A percentile compares a stretch with the other conserved stretches of the same genome.
Evolutionary conservation across 2,113 vertebrate species (phyloP).

Genomic region (Brachirus orientalis): DNA sequence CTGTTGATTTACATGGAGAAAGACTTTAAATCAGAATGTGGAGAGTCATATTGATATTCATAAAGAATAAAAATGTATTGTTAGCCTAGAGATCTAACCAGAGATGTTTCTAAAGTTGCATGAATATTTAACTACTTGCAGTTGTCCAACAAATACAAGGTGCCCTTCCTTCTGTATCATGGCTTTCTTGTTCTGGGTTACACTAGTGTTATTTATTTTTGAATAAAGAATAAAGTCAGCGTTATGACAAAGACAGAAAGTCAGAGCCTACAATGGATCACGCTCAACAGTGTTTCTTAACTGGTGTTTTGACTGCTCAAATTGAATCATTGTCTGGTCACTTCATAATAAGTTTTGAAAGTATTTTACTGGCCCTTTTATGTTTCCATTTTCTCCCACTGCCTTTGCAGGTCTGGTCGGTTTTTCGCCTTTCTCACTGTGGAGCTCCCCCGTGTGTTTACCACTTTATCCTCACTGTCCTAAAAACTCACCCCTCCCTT

Average conservation of each 20-base stretch:
- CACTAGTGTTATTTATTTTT: slow-evolving; percentile 81
- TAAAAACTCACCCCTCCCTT: too few species aligned
- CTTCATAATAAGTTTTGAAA: slow-evolving; percentile 62
- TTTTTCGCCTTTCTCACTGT: too few species aligned
- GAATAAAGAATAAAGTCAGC: slow-evolving; percentile 78
- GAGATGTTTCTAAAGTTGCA: slow-evolving; percentile 96
- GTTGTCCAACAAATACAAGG: slow-evolving; percentile 77
- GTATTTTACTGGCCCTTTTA: slow-evolving; percentile 40
- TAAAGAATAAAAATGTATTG: slow-evolving; percentile 91
- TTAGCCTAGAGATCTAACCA: slow-evolving; percentile 93
- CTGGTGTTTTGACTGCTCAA: slow-evolving; percentile 70
- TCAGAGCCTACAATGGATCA: slow-evolving; percentile 75
- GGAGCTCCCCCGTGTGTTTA: too few species aligned
- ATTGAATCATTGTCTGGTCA: slow-evolving; percentile 83
- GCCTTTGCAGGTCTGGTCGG: too few species aligned
- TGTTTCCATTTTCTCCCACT: too few species aligned
- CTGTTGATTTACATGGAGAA: slow-evolving; percentile 78
- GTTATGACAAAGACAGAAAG: slow-evolving; percentile 83
- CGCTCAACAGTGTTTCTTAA: slow-evolving; percentile 81
- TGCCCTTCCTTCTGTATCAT: slow-evolving; percentile 84
- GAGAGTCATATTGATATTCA: slow-evolving; percentile 87
- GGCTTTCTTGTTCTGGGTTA: slow-evolving; percentile 86
- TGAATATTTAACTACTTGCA: slow-evolving; percentile 86
- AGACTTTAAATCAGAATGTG: slow-evolving; percentile 77
- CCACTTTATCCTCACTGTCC: too few species aligned